Evolutionary conservation across 1,140 invertebrate species (phyloP), one percentile per base, ranked within the genome.

Genomic region (Dinoponera quadriceps): DNA sequence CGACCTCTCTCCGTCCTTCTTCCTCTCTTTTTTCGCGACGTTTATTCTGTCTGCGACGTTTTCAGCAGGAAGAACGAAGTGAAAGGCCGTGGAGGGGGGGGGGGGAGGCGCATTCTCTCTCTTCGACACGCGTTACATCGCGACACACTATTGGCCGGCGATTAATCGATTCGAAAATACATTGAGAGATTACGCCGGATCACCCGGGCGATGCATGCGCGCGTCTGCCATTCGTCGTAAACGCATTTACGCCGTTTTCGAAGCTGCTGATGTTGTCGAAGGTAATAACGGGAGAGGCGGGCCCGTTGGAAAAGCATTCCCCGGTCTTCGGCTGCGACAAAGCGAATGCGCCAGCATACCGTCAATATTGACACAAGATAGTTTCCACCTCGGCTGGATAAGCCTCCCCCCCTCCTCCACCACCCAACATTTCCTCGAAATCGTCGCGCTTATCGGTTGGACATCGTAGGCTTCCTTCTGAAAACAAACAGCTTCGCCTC

Each of bases 321-420:
- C 51, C 57, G 44, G n/a, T 72, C 20, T 44, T 57, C 51, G 27
- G 22, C 27, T 74, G n/a, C n/a, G 78, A 60, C 20, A 63, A 72
- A 62, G 16, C 22, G 69, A 74, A 48, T 27, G 49, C 20, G 29
- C 49, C 66, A 59, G 22, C 66, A 83, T 33, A 48, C 55, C 20
- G 54, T 84, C 81, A 85, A 84, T 86, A 84, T 86, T 86, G 82
- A 80, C 72, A 66, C 9, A 73, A 84, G 85, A 86, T 86, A 84
- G 69, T 74, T 82, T 63, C 3, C 13, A 74, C 20, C 7, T 49
- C 18, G 20, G 44, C 20, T 16, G 18, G 16, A 74, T 74, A 72
- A 74, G 27, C 62, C 48, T 51, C 7, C 29, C 27, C n/a, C n/a
- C n/a, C n/a, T n/a, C n/a, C n/a, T n/a, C n/a, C n/a, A n/a, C n/a